Evolutionary conservation across 2,888 invertebrate genomes (phyloP).

Genomic region (Ischnus inquisitorius): DNA sequence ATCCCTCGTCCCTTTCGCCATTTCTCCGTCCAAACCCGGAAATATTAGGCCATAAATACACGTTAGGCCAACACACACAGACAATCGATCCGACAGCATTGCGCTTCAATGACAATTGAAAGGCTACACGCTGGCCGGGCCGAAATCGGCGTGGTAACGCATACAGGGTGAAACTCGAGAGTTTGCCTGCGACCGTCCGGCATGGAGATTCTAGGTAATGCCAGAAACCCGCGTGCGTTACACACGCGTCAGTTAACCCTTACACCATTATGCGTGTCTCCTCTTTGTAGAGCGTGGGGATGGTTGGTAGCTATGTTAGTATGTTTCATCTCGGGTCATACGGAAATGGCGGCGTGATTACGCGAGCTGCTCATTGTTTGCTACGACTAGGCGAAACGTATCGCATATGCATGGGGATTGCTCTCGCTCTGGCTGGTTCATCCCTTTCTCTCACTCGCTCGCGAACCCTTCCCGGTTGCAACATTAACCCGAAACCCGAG

Average conservation of each 20-base stretch:
- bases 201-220: conserved; percentile 58
- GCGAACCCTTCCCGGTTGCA: background rate
- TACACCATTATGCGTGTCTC: conserved; percentile 55
- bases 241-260: conserved; percentile 62
- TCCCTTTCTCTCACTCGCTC: conserved; percentile 24
- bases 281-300: conserved; percentile 39
- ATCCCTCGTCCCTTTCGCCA: conserved; percentile 17
- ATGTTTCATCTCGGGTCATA: conserved; percentile 57
- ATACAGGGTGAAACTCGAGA: conserved; percentile 22
- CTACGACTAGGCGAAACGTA: conserved; percentile 57
- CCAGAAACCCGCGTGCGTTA: conserved; percentile 59
- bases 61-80: conserved; percentile 23
- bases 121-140: conserved; percentile 34
- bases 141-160: conserved; percentile 49
- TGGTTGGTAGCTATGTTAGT: conserved; percentile 52
- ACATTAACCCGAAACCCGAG: conserved; percentile 66
- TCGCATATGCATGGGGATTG: conserved; percentile 63
- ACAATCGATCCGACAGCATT: conserved; percentile 61
- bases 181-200: conserved; percentile 12
- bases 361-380: conserved; percentile 69
- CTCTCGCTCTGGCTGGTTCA: conserved; percentile 3
- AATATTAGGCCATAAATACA: conserved; percentile 67
- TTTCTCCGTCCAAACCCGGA: conserved; percentile 47
- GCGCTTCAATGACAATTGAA: conserved; percentile 66
- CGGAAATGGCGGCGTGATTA: conserved; percentile 69